Base-by-base conservation (phyloP, 2,113 vertebrate genomes). In the Nematolebias whitei region DNA sequence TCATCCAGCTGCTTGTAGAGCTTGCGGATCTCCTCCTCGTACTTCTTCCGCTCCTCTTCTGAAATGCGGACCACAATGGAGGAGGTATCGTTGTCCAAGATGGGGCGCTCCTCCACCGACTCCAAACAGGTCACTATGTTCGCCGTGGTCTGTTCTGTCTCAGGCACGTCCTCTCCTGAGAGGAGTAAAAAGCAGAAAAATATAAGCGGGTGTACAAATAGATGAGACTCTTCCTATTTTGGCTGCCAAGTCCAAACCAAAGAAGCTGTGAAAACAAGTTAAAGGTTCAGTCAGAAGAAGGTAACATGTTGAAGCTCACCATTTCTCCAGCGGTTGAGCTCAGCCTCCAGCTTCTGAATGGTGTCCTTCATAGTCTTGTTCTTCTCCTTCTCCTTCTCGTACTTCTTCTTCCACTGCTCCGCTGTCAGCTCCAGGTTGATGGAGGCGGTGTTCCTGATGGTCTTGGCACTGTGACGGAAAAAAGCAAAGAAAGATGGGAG, bases 391-490 rank as follows among this genome's bases (percentile, higher is more conserved):
- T 97, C 96, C 91, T 95, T 96, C 91, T 97, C 95, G 0, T 90
- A 97, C 84, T 97, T 97, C 93, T 90, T 96, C 94, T 95, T 96
- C 96, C 96, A 97, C 85, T 97, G 95, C 89, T 97, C 96, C 0
- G 96, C 96, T 0, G 96, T 97, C 89, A 97, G 83, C 92, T 97
- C 96, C 87, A 97, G 86, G 84, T 97, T 97, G 85, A 97, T 93
- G 0, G 94, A 96, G 0, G 94, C 96, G 0, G 94, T 94, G 87
- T 97, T 97, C 89, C 94, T 96, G 82, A 97, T 96, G 45, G 96
- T 97, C 93, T 97, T 97, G 29, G 96, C 96, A 63, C 96, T 97
- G 82, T 23, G 12, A 50, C 12, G 12, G 57, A 0, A 49, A 23
- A 32, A 24, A 45, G 0, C 23, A 52, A 26, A 51, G 12, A 39